Conservation (phyloP, 2,888 invertebrate genomes). For the Harpagoxenus sublaevis region DNA sequence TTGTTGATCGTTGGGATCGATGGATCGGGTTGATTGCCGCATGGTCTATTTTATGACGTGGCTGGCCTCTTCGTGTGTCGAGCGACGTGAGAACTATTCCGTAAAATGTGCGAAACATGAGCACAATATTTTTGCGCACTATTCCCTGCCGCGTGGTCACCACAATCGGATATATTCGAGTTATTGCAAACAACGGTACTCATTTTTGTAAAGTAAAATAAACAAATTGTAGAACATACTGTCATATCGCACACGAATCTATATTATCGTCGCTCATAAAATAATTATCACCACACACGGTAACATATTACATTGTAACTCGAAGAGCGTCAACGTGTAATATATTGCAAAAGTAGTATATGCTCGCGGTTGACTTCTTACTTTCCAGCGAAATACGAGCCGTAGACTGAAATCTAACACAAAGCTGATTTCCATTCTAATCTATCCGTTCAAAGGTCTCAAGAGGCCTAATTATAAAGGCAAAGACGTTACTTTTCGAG, state of each 20-base stretch:
- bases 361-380: not conserved
- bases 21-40: slow-evolving; percentile 77
- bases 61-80: not conserved
- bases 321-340: not conserved
- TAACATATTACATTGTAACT: slow-evolving; percentile 17
- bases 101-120: not conserved
- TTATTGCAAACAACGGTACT: not conserved
- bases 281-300: not conserved
- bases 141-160: not conserved
- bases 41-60: not conserved
- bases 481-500: slow-evolving; percentile 32
- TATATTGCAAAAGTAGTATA: not conserved
- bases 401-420: slow-evolving; percentile 22
- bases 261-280: slow-evolving; percentile 1
- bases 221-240: not conserved
- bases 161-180: not conserved
- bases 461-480: slow-evolving; percentile 15
- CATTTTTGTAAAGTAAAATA: slow-evolving; percentile 15
- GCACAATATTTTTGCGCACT: slow-evolving; percentile 5
- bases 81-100: not conserved
- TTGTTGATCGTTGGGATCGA: slow-evolving; percentile 86
- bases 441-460: slow-evolving; percentile 46
- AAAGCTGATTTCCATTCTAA: slow-evolving; percentile 33
- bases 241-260: not conserved
- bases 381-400: slow-evolving; percentile 15